Evolutionary conservation across 2,797 vertebrate genomes (phyloP).

Genomic region (Cetoscarus ocellatus): DNA sequence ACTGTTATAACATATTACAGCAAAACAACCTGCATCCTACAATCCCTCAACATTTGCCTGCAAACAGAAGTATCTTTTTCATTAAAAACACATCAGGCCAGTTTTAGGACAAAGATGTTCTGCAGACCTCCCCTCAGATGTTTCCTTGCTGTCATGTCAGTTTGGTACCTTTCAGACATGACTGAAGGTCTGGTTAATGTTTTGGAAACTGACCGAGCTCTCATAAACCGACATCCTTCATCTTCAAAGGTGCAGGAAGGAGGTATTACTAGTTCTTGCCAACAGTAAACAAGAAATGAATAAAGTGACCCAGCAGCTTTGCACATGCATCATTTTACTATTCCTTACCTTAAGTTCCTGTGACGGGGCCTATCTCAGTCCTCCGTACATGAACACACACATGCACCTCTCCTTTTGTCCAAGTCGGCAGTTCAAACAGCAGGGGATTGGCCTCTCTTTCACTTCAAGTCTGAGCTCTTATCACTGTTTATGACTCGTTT

Average conservation of each 20-base stretch:
- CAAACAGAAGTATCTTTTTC: neutral
- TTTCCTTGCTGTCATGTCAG: constrained; percentile 28
- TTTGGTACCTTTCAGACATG: constrained; percentile 32
- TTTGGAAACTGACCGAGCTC: constrained; percentile 78
- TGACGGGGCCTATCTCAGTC: constrained; percentile 13
- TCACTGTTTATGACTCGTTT: constrained; percentile 78
- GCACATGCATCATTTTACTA: constrained; percentile 70
- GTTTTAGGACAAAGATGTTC: constrained; percentile 12
- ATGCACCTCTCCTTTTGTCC: constrained; percentile 7
- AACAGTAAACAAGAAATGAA: constrained; percentile 84
- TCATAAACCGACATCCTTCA: constrained; percentile 86
- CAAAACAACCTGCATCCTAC: no score
- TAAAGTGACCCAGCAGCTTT: constrained; percentile 69
- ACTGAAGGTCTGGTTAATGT: constrained; percentile 88
- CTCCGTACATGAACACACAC: neutral
- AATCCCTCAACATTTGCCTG: neutral
- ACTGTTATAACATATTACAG: no score
- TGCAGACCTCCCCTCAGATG: constrained; percentile 8
- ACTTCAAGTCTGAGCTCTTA: constrained; percentile 59
- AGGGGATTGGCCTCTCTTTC: constrained; percentile 65
- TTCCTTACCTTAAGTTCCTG: constrained; percentile 32
- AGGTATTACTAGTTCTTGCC: constrained; percentile 37
- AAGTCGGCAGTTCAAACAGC: constrained; percentile 67
- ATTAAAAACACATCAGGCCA: neutral
- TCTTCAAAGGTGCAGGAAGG: constrained; percentile 85